These are phyloP conservation scores for Coranthus polyacanthus DNA, from an alignment of 2,797 vertebrate genomes.

Conservation along the genomic window DNA sequence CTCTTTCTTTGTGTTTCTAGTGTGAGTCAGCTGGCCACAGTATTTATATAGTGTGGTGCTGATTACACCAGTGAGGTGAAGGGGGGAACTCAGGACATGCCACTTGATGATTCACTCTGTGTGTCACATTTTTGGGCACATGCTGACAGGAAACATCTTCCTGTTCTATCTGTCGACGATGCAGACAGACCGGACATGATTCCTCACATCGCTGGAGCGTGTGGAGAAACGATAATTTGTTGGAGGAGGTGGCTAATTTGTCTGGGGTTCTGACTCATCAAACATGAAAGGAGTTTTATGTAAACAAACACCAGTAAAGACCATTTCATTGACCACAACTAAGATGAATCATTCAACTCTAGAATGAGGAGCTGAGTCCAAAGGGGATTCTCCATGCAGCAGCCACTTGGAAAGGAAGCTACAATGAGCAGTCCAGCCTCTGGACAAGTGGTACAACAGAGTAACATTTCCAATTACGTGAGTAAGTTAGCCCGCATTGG, in stretches of 20 bases:
- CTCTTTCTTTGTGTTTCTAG: conserved; percentile 28
- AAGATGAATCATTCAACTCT: conserved; percentile 72
- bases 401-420: conserved; percentile 46
- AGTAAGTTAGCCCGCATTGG: no score
- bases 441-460: no score
- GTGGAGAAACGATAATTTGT: conserved; percentile 54
- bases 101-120: conserved; percentile 67
- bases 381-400: conserved; percentile 51
- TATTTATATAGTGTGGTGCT: conserved; percentile 50
- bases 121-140: conserved; percentile 53
- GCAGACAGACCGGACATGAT: conserved; percentile 51
- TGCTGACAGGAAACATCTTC: conserved; percentile 41
- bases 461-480: no score
- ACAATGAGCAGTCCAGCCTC: conserved; percentile 40
- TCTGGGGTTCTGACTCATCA: conserved; percentile 73
- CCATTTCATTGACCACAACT: conserved; percentile 70
- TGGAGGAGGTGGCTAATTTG: conserved; percentile 65
- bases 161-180: conserved; percentile 32
- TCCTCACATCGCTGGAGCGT: conserved; percentile 50
- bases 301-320: conserved; percentile 74
- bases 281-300: conserved; percentile 59
- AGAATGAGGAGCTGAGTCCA: conserved; percentile 34
- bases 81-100: conserved; percentile 55
- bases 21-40: conserved; percentile 61
- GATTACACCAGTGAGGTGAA: conserved; percentile 52